A percentile compares a stretch with the other conserved stretches of the same genome.
These are phyloP conservation scores for Tapera naevia DNA, from an alignment of 2,797 vertebrate species.

Conservation along the genomic window DNA sequence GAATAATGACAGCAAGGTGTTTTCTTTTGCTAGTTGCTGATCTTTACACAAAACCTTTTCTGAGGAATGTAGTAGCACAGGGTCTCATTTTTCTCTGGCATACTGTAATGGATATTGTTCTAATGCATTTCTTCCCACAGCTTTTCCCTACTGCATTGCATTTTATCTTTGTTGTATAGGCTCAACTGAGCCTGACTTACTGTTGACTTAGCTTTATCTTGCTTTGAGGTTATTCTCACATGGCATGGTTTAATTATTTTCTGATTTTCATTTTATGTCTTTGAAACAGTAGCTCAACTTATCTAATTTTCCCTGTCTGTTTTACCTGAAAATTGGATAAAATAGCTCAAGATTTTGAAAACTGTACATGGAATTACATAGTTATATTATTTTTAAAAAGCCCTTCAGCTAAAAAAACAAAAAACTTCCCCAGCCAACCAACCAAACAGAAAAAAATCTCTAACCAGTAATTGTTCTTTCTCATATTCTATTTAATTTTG, in stretches of 20 bases:
- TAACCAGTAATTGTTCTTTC: background rate
- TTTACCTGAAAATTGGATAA: constrained; percentile 26
- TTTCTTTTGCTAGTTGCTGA: background rate
- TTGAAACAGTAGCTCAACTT: constrained; percentile 27
- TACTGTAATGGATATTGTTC: constrained; percentile 21
- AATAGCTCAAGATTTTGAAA: constrained; percentile 12
- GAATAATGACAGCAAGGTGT: background rate
- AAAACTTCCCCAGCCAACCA: background rate
- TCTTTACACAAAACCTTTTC: constrained; percentile 27
- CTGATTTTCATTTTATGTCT: constrained; percentile 47
- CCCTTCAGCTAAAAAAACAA: background rate
- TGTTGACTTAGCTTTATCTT: constrained; percentile 50
- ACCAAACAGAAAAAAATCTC: background rate
- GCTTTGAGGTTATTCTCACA: constrained; percentile 52
- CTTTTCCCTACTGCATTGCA: constrained; percentile 22
- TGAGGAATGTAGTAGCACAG: background rate
- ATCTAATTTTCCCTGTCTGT: constrained; percentile 7
- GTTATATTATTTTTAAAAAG: background rate
- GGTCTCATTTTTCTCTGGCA: constrained; percentile 17
- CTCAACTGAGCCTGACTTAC: constrained; percentile 59
- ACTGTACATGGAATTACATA: background rate
- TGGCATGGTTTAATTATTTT: constrained; percentile 65
- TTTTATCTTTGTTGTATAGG: constrained; percentile 60
- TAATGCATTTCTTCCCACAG: constrained; percentile 7
- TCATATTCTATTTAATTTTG: background rate